Conservation (phyloP, 1,140 invertebrate genomes). For the Ostrea edulis region DNA sequence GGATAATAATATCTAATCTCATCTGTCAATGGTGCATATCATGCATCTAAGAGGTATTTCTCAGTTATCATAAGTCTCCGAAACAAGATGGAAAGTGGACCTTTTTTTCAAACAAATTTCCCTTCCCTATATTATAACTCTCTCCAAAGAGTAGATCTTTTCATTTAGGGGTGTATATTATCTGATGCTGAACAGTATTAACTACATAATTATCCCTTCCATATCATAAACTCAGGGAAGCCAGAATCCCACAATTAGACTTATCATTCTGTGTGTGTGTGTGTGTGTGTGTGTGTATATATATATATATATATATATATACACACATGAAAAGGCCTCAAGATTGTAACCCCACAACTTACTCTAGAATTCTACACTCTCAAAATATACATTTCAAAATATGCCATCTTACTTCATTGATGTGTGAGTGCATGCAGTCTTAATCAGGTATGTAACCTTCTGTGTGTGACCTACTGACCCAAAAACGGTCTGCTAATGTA, state of each 20-base stretch:
- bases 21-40: too few species aligned
- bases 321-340: not conserved
- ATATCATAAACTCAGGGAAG: not conserved
- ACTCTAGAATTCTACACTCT: too few species aligned
- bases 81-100: too few species aligned
- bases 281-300: too few species aligned
- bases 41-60: too few species aligned
- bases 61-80: too few species aligned
- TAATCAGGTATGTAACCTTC: not conserved
- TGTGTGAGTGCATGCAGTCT: slow-evolving; percentile 3
- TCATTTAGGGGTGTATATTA: not conserved
- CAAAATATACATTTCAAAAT: not conserved
- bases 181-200: not conserved
- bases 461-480: slow-evolving; percentile 3
- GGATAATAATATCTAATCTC: too few species aligned
- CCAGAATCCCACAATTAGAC: not conserved
- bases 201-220: not conserved
- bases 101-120: too few species aligned
- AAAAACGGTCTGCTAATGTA: not conserved
- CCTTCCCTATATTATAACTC: too few species aligned
- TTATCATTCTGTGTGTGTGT: not conserved
- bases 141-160: too few species aligned
- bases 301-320: too few species aligned
- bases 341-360: not conserved
- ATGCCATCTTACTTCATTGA: not conserved